Base-by-base conservation (phyloP, 2,797 vertebrate species). In the Leptodactylus fallax region DNA sequence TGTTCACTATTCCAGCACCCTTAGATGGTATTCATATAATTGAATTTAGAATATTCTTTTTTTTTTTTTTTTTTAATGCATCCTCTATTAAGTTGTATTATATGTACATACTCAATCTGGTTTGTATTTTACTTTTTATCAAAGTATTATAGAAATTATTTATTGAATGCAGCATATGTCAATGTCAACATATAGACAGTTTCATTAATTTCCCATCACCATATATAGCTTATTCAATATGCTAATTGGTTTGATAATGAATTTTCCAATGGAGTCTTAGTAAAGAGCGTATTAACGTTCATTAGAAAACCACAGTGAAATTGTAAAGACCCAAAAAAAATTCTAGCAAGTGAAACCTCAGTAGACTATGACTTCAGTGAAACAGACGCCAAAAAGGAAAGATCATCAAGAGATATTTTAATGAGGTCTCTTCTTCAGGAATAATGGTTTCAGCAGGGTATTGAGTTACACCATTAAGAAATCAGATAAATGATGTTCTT, bases 361-460 rank as follows among this genome's bases (percentile, higher is more conserved):
- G 58, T 72, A 81, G 63, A 72, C 55, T 25, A 58, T 87, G 60
- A 53, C 58, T 85, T 85, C 23, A 79, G 25, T 25, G 19, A 36
- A 85, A 67, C 60, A 45, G 63, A 55, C n/a, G 74, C 60, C 74
- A 67, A 85, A 23, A 51, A 67, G 17, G 10, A 85, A 85, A 53
- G 49, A 77, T 85, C 45, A 85, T 85, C 61, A 85, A 55, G 74
- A 79, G 61, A 79, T 85, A 63, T 67, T 85, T 85, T 77, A 85
- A 77, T 76, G 56, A 85, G 56, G 56, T 61, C 61, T 67, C 58
- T 67, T 67, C 47, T 16, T 53, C n/a, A 21, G 55, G 61, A 79
- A 79, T 79, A 85, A 78, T 79, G 74, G 45, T 85, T 85, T 85
- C 60, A 85, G 74, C 45, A 27, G 76, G 47, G 60, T 79, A 56